phyloP scores from a whole-genome alignment of 1,140 invertebrate genomes.

The Drosophila equinoxialis region DNA sequence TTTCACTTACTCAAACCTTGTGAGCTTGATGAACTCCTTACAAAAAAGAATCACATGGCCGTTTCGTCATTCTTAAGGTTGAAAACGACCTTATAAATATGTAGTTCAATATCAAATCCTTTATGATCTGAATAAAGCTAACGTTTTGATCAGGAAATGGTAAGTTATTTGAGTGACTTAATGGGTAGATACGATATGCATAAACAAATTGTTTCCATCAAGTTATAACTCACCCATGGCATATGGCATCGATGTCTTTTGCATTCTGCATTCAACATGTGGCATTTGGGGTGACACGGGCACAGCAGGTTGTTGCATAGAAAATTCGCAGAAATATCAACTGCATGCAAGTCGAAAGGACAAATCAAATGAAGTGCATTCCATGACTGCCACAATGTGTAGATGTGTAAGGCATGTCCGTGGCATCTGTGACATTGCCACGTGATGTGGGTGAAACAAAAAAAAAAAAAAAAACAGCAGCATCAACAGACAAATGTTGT shows the following conservation, averaged over 20 bases:
- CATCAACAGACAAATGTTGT: background rate
- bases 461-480: background rate
- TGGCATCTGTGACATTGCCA: slow-evolving; percentile 10
- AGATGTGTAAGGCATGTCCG: background rate
- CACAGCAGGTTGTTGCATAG: slow-evolving; percentile 1
- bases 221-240: background rate
- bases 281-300: background rate
- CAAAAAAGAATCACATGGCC: too few relatives aligned
- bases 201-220: background rate
- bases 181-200: too few relatives aligned
- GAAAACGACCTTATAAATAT: too few relatives aligned
- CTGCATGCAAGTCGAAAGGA: background rate
- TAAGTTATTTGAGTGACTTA: too few relatives aligned
- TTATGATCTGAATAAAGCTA: too few relatives aligned
- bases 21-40: too few relatives aligned
- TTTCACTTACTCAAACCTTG: too few relatives aligned
- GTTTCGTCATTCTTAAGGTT: too few relatives aligned
- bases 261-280: slow-evolving; percentile 9
- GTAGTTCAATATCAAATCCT: too few relatives aligned
- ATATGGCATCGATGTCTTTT: background rate
- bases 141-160: too few relatives aligned
- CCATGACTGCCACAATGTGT: background rate
- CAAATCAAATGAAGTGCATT: background rate
- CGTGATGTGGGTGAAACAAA: background rate
- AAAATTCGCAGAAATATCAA: background rate